phyloP scores from a whole-genome alignment of 2,113 vertebrate genomes.

The Poeciliopsis retropinna region DNA sequence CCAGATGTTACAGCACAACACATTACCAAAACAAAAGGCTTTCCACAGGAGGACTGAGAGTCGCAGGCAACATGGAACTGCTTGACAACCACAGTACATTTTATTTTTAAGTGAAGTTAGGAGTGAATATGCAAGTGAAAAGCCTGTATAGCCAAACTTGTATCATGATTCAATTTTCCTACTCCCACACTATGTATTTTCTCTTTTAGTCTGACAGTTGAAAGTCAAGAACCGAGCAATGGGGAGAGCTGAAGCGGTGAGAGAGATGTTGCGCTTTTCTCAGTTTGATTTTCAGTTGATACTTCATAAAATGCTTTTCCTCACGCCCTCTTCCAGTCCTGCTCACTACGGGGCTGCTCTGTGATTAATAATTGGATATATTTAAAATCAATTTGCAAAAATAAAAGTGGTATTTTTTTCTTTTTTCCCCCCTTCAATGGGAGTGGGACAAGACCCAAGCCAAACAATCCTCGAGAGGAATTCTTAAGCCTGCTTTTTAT shows the following conservation, averaged over 20 bases:
- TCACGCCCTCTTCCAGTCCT: slow-evolving; percentile 30
- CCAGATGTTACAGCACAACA: slow-evolving; percentile 48
- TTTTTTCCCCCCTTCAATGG: slow-evolving; percentile 20
- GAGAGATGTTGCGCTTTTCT: slow-evolving; percentile 54
- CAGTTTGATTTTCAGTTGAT: slow-evolving; percentile 45
- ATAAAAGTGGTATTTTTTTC: slow-evolving; percentile 67
- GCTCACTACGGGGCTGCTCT: slow-evolving; percentile 51
- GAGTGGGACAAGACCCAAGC: slow-evolving; percentile 21
- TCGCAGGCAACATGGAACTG: slow-evolving; percentile 29
- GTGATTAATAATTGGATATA: slow-evolving; percentile 61
- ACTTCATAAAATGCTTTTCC: slow-evolving; percentile 29
- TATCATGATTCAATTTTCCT: slow-evolving; percentile 43
- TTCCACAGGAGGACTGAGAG: slow-evolving; percentile 38
- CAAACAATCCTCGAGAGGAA: slow-evolving; percentile 47
- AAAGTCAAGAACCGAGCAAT: slow-evolving; percentile 60
- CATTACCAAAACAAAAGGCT: slow-evolving; percentile 48
- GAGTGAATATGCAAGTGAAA: slow-evolving; percentile 53
- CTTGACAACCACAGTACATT: slow-evolving; percentile 36
- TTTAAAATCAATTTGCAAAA: slow-evolving; percentile 70
- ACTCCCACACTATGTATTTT: slow-evolving; percentile 40
- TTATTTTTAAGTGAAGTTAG: slow-evolving; percentile 41
- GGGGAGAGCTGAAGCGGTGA: slow-evolving; percentile 44
- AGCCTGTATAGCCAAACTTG: slow-evolving; percentile 30
- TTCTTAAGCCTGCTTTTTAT: slow-evolving; percentile 21
- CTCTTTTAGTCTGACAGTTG: slow-evolving; percentile 49